Conservation (phyloP, 2,113 vertebrate genomes). For the Amblyornis subalaris region DNA sequence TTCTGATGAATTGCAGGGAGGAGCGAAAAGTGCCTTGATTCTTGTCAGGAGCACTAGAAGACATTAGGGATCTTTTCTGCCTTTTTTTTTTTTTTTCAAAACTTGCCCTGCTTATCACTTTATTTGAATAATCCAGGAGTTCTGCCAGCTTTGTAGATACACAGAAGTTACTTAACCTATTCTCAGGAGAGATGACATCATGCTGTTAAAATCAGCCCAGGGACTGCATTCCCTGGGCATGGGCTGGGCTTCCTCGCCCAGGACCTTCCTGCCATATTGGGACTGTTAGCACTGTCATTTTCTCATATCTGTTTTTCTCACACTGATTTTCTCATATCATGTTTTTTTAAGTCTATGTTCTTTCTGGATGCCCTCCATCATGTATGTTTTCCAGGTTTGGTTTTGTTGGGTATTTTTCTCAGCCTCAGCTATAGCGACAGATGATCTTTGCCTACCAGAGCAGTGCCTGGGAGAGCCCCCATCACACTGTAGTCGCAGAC, state of each 20-base stretch:
- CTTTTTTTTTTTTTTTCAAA: neutral
- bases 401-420: neutral
- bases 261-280: neutral
- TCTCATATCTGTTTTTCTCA: neutral
- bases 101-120: neutral
- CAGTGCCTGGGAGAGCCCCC: neutral
- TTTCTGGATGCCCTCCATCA: neutral
- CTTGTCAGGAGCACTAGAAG: neutral
- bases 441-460: neutral
- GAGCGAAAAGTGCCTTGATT: neutral
- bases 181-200: neutral
- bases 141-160: neutral
- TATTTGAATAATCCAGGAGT: neutral
- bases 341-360: neutral
- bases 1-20: neutral
- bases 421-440: neutral
- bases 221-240: neutral
- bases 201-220: neutral
- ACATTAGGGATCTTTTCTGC: neutral
- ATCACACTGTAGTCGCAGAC: fast-evolving
- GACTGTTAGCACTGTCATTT: neutral
- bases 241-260: neutral
- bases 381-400: fast-evolving
- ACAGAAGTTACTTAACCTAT: neutral
- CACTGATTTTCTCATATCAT: neutral